Percentiles rank a stretch among this genome's conserved stretches.
These are phyloP conservation scores for Amphiura filiformis DNA, from an alignment of 35 echinoderm and acorn worm species.

Conservation along the genomic window DNA sequence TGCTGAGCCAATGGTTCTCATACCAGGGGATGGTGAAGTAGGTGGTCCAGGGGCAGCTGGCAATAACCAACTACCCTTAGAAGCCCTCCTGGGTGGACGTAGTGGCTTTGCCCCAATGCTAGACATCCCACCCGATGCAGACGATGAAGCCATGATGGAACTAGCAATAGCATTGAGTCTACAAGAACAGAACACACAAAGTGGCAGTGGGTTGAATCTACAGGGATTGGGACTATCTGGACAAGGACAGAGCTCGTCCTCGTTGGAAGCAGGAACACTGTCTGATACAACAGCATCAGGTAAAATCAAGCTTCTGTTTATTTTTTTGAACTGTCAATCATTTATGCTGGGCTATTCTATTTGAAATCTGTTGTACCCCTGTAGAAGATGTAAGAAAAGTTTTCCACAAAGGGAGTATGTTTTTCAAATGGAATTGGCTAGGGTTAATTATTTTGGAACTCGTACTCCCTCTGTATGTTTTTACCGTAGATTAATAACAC, in stretches of 20 bases:
- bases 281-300: conserved; percentile 98
- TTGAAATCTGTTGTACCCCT: too few species aligned
- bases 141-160: conserved; percentile 97
- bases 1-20: conserved; percentile 78
- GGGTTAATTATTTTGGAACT: too few species aligned
- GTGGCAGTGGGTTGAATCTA: conserved; percentile 63
- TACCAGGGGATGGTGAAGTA: conserved; percentile 55
- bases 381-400: too few species aligned
- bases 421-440: too few species aligned
- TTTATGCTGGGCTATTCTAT: neutral
- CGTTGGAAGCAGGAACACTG: conserved; percentile 85
- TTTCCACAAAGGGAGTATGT: too few species aligned
- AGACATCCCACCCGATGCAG: conserved; percentile 91
- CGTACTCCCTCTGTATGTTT: too few species aligned
- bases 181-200: conserved; percentile 60
- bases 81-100: conserved; percentile 70
- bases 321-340: neutral
- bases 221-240: conserved; percentile 60
- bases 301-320: conserved; percentile 28
- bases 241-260: conserved; percentile 91
- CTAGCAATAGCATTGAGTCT: conserved; percentile 86
- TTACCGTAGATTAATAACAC: too few species aligned
- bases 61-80: conserved; percentile 60
- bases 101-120: conserved; percentile 85
- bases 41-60: conserved; percentile 34